Percentiles rank a stretch among this genome's conserved stretches.
Evolutionary conservation across 1,140 invertebrate species (phyloP).

Genomic region (Drosophila quadrilineata): DNA sequence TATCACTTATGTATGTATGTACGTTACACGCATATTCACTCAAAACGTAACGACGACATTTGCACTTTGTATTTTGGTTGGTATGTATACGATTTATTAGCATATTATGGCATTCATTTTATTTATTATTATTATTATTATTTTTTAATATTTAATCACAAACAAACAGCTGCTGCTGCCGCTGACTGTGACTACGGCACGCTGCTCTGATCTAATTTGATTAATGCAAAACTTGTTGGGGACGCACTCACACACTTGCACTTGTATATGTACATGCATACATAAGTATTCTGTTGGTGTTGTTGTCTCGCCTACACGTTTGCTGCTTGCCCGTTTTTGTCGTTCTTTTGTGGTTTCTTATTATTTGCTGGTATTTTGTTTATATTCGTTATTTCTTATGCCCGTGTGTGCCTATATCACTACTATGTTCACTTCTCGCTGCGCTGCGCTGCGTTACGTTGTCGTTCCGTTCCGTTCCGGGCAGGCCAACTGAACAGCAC

Average conservation of each 20-base stretch:
- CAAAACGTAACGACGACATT: slow-evolving; percentile 32
- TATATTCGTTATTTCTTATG: slow-evolving; percentile 49
- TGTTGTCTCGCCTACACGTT: slow-evolving; percentile 41
- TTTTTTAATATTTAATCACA: no score
- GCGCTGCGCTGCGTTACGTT: slow-evolving; percentile 24
- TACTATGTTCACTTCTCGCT: slow-evolving; percentile 42
- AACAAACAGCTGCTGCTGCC: slow-evolving; percentile 1
- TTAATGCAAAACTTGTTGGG: slow-evolving; percentile 77
- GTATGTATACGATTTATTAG: slow-evolving; percentile 61
- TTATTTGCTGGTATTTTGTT: slow-evolving; percentile 67
- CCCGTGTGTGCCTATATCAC: slow-evolving; percentile 21
- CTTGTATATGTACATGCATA: slow-evolving; percentile 20
- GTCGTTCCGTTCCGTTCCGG: slow-evolving; percentile 47
- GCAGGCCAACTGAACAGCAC: slow-evolving; percentile 66
- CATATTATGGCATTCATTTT: slow-evolving; percentile 69
- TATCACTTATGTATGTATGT: no score
- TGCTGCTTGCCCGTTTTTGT: slow-evolving; percentile 22
- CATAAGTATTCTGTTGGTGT: slow-evolving; percentile 19
- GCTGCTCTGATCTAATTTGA: slow-evolving; percentile 69
- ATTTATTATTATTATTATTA: no score
- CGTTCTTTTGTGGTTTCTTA: slow-evolving; percentile 55
- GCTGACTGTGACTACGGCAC: neutral
- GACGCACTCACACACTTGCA: slow-evolving; percentile 43
- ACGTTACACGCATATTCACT: neutral
- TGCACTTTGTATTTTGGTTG: slow-evolving; percentile 62